phyloP scores from a whole-genome alignment of 2,797 vertebrate genomes.

The Semaprochilodus insignis region DNA sequence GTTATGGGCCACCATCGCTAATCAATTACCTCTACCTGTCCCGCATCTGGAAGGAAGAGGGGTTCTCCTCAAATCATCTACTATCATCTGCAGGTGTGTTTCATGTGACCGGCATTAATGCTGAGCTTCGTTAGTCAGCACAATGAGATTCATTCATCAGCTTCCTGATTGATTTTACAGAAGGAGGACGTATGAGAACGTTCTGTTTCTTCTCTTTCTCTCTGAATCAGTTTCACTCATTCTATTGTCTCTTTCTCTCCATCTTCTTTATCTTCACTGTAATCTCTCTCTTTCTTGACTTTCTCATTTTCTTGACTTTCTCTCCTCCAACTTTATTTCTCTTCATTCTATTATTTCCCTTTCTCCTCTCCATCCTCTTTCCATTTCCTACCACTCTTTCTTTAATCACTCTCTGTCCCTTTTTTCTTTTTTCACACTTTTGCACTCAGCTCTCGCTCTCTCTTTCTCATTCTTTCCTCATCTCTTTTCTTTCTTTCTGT shows the following conservation, averaged over 20 bases:
- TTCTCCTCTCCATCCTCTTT: background rate
- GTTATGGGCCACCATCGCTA: constrained; percentile 29
- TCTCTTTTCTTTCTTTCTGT: background rate
- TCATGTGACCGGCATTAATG: background rate
- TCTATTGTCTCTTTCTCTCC: too few species aligned
- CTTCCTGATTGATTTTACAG: too few species aligned
- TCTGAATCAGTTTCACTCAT: too few species aligned
- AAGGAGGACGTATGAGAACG: too few species aligned
- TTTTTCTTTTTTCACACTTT: too few species aligned
- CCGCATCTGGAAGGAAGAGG: background rate
- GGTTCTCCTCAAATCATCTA: background rate
- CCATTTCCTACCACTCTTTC: too few species aligned
- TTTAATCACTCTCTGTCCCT: too few species aligned
- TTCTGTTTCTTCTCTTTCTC: too few species aligned
- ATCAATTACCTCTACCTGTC: constrained; percentile 40
- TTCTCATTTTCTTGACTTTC: background rate
- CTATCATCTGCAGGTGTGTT: background rate
- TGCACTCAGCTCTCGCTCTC: too few species aligned
- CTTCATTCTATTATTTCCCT: background rate
- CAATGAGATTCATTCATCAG: background rate
- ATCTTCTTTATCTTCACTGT: too few species aligned
- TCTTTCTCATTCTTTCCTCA: too few species aligned
- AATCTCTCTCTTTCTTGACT: too few species aligned
- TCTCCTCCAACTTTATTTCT: background rate
- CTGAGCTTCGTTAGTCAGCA: background rate